Evolutionary conservation across 2,113 vertebrate genomes (phyloP).

Genomic region (Triplophysa siluroides): DNA sequence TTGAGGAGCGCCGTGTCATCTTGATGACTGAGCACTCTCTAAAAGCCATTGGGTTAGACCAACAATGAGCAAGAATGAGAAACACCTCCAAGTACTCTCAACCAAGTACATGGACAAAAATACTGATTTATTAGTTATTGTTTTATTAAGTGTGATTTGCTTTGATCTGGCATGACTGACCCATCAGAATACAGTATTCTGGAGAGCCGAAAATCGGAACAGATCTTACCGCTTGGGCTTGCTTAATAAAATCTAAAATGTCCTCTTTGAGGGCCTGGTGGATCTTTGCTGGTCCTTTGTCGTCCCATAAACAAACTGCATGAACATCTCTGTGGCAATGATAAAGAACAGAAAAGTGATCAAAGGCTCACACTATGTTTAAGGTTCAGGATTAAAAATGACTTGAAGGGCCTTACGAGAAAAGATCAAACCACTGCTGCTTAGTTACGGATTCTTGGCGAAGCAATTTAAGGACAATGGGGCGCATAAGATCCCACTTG

Average conservation of each 20-base stretch:
- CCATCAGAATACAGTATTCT: no score
- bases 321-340: conserved; percentile 89
- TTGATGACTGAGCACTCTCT: conserved; percentile 97
- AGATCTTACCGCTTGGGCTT: conserved; percentile 94
- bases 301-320: conserved; percentile 97
- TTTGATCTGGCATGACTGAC: no score
- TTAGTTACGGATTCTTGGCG: conserved; percentile 98
- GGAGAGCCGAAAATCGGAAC: neutral
- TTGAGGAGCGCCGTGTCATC: conserved; percentile 96
- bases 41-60: neutral
- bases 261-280: conserved; percentile 99
- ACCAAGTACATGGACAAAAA: no score
- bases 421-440: conserved; percentile 98
- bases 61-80: neutral
- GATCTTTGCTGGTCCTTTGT: conserved; percentile 98
- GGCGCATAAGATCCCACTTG: conserved; percentile 99
- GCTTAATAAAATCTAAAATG: conserved; percentile 99
- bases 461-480: conserved; percentile 96
- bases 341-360: neutral
- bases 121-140: no score
- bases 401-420: conserved; percentile 84
- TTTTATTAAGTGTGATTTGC: no score
- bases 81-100: neutral
- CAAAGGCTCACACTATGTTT: neutral
- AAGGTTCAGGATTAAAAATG: neutral